phyloP scores from a whole-genome alignment of 2,797 vertebrate species.

The Sarcophilus harrisii region DNA sequence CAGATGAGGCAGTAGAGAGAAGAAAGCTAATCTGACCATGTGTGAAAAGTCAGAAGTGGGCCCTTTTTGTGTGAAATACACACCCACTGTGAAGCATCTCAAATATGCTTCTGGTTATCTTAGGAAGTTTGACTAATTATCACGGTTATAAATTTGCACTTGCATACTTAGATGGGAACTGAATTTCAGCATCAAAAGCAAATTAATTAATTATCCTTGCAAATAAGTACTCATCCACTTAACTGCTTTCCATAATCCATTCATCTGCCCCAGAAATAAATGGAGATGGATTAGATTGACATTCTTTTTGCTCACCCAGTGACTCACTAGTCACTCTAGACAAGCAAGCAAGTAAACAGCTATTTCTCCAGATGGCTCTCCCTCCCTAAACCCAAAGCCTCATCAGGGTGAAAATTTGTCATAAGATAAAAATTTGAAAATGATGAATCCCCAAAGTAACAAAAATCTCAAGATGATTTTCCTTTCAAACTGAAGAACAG shows the following conservation, averaged over 20 bases:
- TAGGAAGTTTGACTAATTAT: not conserved
- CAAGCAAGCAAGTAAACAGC: not conserved
- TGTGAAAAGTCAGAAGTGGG: not conserved
- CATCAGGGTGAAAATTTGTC: constrained; percentile 16
- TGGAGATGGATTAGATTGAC: not conserved
- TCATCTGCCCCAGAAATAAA: not conserved
- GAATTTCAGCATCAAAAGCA: constrained; percentile 38
- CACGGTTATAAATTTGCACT: not conserved
- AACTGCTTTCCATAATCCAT: not conserved
- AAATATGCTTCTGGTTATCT: not conserved
- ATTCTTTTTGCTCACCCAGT: not conserved
- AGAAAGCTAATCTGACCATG: not conserved
- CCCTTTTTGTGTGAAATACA: not conserved
- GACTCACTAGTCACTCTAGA: not conserved
- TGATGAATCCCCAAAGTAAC: constrained; percentile 75
- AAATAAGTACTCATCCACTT: not conserved
- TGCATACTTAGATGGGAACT: not conserved
- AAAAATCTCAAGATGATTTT: not conserved
- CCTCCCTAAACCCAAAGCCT: constrained; percentile 21
- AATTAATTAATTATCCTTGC: not conserved
- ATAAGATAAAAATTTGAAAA: not conserved
- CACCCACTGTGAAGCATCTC: not conserved
- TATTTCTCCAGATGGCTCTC: not conserved
- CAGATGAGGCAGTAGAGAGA: rapidly evolving
- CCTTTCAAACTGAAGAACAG: constrained; percentile 25